Conservation (phyloP, 2,113 vertebrate genomes). For the Neofelis nebulosa region DNA sequence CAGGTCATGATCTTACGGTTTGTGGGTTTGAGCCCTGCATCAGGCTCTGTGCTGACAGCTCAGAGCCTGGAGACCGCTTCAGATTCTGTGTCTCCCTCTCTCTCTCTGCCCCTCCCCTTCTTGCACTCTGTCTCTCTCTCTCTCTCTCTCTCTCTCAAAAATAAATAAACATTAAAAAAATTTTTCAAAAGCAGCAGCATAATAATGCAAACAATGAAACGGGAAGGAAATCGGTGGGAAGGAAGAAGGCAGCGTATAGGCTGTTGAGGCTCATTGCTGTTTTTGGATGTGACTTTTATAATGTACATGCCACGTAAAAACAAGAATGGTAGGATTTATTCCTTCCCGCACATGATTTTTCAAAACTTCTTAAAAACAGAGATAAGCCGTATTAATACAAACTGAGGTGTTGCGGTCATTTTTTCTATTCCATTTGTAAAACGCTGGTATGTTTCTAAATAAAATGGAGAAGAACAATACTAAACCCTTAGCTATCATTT, state of each 20-base stretch:
- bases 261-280: background rate
- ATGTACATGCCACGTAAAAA: background rate
- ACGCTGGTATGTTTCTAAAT: background rate
- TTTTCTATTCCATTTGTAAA: background rate
- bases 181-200: background rate
- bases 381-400: background rate
- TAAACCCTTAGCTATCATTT: background rate
- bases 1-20: no score
- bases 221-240: background rate
- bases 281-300: background rate
- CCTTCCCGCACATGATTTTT: background rate
- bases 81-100: no score
- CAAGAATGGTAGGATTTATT: background rate
- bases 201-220: background rate
- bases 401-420: background rate
- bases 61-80: no score
- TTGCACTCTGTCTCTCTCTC: no score
- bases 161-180: no score
- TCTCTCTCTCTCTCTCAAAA: no score
- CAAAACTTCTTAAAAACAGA: background rate
- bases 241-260: background rate
- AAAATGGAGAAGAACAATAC: background rate
- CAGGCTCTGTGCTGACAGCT: no score
- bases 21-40: no score
- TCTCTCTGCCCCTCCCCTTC: no score